These are phyloP conservation scores for Selene dorsalis DNA, from an alignment of 2,797 vertebrate genomes.

Conservation along the genomic window DNA sequence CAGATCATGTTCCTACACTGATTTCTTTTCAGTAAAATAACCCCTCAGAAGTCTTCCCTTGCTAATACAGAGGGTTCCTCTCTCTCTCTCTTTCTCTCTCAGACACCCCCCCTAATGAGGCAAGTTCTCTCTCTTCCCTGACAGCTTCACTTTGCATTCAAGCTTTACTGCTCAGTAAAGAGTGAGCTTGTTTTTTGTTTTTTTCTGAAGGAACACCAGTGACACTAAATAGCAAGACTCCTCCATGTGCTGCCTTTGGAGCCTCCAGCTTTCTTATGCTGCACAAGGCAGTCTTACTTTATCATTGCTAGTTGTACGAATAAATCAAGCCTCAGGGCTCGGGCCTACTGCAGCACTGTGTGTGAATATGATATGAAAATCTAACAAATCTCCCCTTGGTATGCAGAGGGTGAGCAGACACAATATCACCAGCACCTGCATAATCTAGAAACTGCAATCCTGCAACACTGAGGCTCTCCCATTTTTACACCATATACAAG, in stretches of 20 bases:
- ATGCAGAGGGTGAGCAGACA: not conserved
- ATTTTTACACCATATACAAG: constrained; percentile 2
- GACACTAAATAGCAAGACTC: constrained; percentile 33
- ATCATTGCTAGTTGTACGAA: constrained; percentile 46
- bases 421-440: constrained; percentile 32
- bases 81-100: constrained; percentile 22
- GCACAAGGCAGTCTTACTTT: constrained; percentile 35
- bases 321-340: constrained; percentile 57
- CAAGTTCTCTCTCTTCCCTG: constrained; percentile 41
- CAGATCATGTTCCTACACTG: constrained; percentile 16
- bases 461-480: constrained; percentile 19
- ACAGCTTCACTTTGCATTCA: constrained; percentile 65
- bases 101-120: constrained; percentile 59
- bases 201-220: constrained; percentile 21
- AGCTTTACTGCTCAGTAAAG: constrained; percentile 44
- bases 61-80: constrained; percentile 13
- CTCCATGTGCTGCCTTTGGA: constrained; percentile 17
- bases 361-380: constrained; percentile 45
- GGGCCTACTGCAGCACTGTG: constrained; percentile 43
- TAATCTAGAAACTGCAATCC: constrained; percentile 12
- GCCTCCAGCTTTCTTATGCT: constrained; percentile 27
- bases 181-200: constrained; percentile 27
- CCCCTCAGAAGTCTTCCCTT: constrained; percentile 24
- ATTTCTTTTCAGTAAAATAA: constrained; percentile 46
- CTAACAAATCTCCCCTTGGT: constrained; percentile 22